Conservation (phyloP, 1,140 invertebrate genomes). For the Drosophila jambulina region DNA sequence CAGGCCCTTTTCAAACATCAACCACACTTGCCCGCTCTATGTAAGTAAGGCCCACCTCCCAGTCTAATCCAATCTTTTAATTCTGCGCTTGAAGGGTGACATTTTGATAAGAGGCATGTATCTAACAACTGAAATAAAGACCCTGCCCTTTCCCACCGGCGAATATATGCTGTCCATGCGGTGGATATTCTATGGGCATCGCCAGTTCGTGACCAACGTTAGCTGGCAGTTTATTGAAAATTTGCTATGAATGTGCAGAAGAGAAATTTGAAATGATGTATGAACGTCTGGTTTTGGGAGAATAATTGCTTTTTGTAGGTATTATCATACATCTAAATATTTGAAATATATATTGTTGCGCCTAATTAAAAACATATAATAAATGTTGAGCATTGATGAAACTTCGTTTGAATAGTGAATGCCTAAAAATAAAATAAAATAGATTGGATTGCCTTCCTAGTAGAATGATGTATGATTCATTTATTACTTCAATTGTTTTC, state of each 20-base stretch:
- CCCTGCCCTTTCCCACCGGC: slow-evolving; percentile 18
- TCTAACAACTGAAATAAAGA: background rate
- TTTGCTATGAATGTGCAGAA: background rate
- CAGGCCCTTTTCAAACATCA: slow-evolving; percentile 10
- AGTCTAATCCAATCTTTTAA: background rate
- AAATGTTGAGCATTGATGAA: background rate
- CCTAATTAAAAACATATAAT: background rate
- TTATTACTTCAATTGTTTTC: background rate
- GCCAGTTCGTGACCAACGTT: slow-evolving; percentile 9
- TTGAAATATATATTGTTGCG: background rate
- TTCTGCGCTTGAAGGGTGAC: slow-evolving; percentile 1
- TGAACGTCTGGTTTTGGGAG: background rate
- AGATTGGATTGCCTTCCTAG: too few species aligned
- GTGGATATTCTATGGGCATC: background rate
- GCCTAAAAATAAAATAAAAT: background rate
- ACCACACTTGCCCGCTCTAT: slow-evolving; percentile 17
- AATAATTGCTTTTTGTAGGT: background rate
- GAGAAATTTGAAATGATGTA: background rate
- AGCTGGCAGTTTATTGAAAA: slow-evolving; percentile 19
- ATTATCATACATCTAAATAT: background rate
- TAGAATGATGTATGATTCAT: background rate
- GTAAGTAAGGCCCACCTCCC: slow-evolving; percentile 1
- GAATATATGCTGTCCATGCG: background rate
- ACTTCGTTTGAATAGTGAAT: background rate
- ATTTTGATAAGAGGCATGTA: slow-evolving; percentile 11